phyloP scores from a whole-genome alignment of 2,113 vertebrate species.

The Antechinus flavipes region DNA sequence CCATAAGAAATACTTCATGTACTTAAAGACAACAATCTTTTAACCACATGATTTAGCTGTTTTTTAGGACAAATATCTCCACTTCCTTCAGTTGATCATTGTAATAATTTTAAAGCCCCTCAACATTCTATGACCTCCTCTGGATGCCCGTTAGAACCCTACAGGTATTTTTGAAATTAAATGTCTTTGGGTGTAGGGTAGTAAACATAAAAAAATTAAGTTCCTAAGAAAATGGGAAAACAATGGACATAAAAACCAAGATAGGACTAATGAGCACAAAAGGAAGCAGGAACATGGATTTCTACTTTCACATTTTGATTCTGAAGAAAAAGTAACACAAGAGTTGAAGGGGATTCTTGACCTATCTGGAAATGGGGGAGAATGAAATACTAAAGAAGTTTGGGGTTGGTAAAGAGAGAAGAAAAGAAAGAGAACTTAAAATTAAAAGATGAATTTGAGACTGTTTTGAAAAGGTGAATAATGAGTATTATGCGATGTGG shows the following conservation, averaged over 20 bases:
- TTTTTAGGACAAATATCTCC: background rate
- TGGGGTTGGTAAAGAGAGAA: background rate
- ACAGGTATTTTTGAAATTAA: background rate
- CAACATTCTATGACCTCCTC: no score
- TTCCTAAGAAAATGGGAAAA: background rate
- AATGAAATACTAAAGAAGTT: background rate
- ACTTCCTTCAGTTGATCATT: background rate
- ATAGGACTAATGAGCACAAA: background rate
- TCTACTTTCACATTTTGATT: background rate
- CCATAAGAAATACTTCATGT: background rate
- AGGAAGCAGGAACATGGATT: background rate
- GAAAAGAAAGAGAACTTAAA: background rate
- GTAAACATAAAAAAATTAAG: background rate
- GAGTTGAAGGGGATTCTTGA: background rate
- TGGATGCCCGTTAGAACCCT: background rate
- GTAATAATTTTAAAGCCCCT: background rate
- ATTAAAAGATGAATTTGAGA: background rate
- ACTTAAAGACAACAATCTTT: background rate
- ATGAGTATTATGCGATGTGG: background rate
- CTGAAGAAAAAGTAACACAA: background rate
- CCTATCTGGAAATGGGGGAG: background rate
- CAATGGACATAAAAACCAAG: background rate
- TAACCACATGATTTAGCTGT: background rate
- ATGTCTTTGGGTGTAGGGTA: background rate
- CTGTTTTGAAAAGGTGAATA: background rate